Percentiles rank a stretch among this genome's conserved stretches.
These are phyloP conservation scores for Griposia aprilina DNA, from an alignment of 2,888 invertebrate species.

Conservation along the genomic window DNA sequence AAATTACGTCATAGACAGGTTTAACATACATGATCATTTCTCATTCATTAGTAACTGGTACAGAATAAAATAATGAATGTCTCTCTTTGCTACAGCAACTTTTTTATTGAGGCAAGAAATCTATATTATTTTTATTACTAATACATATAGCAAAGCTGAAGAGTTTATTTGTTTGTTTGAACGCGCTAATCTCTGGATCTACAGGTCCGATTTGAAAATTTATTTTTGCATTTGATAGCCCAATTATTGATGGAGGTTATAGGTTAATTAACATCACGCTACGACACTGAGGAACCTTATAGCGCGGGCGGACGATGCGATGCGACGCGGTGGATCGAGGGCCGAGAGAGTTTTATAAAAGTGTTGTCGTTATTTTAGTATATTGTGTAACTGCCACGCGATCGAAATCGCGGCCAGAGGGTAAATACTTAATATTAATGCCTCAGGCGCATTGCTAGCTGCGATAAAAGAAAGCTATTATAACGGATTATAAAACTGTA, in stretches of 20 bases:
- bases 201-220: background rate
- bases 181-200: background rate
- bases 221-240: background rate
- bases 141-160: background rate
- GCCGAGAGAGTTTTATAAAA: background rate
- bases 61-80: background rate
- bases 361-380: background rate
- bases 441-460: background rate
- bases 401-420: background rate
- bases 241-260: background rate
- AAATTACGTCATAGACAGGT: background rate
- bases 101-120: background rate
- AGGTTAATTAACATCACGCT: background rate
- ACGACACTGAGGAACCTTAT: background rate
- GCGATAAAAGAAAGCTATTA: conserved; percentile 25
- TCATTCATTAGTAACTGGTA: background rate
- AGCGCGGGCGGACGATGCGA: background rate
- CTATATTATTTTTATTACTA: background rate
- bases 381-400: background rate
- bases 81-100: too few species aligned
- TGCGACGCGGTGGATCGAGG: background rate
- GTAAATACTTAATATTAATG: background rate
- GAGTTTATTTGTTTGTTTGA: background rate
- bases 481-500: conserved; percentile 48
- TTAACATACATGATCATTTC: background rate